Evolutionary conservation across 1,140 invertebrate genomes (phyloP), one percentile per base, ranked within the genome.

Genomic region (Pseudomyrmex pallidus): DNA sequence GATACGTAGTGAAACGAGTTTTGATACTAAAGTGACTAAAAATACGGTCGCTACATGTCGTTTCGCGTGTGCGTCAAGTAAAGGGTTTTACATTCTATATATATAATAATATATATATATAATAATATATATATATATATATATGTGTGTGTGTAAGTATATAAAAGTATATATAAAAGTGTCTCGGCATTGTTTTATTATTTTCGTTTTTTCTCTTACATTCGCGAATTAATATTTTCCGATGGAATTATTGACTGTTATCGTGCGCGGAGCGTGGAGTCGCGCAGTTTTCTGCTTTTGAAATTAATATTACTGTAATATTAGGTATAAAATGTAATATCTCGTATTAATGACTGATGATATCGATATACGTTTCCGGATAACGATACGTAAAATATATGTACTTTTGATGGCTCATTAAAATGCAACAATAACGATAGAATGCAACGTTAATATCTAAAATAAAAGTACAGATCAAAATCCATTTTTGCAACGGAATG

Each of bases 11-110:
- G 61, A 70, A 64, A 74, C 52, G 52, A 78, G 67, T 56, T 74
- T 66, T 64, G 80, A 73, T 74, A 70, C 22, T 78, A 78, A 72
- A 83, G 83, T 83, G 86, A 77, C 86, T 85, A 86, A 77, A 35
- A 87, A 86, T 70, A 70, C 48, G 68, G 35, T 68, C 68, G 35
- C 48, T 67, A 73, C 52, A 77, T 76, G 70, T 83, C 68, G 85
- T 86, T 86, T 73, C 44, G n/a, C 46, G 35, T 35, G 46, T 63
- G 64, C 22, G 20, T 22, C 66, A 10, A 72, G 77, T 54, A 61
- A 73, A 35, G 35, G 46, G 54, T 68, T 87, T 86, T 76, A 70
- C 66, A 80, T 72, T 80, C 35, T 61, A 61, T 44, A 15, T n/a
- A n/a, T n/a, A n/a, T n/a, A n/a, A n/a, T n/a, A n/a, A n/a, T 22